A percentile compares a stretch with the other conserved stretches of the same genome.
Evolutionary conservation across 2,113 vertebrate genomes (phyloP).

Genomic region (Naja naja): DNA sequence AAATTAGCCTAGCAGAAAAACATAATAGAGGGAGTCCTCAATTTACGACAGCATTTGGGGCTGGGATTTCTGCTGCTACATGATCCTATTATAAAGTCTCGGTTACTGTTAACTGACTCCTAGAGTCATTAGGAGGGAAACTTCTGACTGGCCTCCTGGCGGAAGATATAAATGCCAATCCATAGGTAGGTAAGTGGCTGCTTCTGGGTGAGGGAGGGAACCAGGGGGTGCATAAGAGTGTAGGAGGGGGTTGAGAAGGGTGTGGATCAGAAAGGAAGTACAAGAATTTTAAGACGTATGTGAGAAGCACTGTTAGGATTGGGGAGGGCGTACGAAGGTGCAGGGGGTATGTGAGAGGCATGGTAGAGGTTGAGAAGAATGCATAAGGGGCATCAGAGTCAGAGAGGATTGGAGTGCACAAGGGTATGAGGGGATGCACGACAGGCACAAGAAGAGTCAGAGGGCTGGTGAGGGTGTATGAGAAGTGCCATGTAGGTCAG

Average conservation of each 20-base stretch:
- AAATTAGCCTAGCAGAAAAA: neutral
- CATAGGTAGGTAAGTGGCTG: too few species aligned
- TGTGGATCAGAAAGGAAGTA: too few species aligned
- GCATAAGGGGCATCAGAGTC: too few species aligned
- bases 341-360: neutral
- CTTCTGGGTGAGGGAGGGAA: too few species aligned
- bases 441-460: too few species aligned
- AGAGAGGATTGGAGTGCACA: too few species aligned
- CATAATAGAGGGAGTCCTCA: neutral
- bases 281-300: neutral
- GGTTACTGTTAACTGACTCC: neutral
- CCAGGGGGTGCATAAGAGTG: too few species aligned
- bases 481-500: neutral
- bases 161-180: too few species aligned
- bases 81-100: neutral
- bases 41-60: neutral
- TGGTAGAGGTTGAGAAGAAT: neutral
- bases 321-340: too few species aligned
- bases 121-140: neutral
- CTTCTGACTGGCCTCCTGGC: neutral
- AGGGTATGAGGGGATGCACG: too few species aligned
- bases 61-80: neutral
- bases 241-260: neutral
- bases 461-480: neutral
- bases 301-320: neutral